Evolutionary conservation across 1,140 invertebrate species (phyloP), one percentile per base, ranked within the genome.

Genomic region (Laodelphax striatellus): DNA sequence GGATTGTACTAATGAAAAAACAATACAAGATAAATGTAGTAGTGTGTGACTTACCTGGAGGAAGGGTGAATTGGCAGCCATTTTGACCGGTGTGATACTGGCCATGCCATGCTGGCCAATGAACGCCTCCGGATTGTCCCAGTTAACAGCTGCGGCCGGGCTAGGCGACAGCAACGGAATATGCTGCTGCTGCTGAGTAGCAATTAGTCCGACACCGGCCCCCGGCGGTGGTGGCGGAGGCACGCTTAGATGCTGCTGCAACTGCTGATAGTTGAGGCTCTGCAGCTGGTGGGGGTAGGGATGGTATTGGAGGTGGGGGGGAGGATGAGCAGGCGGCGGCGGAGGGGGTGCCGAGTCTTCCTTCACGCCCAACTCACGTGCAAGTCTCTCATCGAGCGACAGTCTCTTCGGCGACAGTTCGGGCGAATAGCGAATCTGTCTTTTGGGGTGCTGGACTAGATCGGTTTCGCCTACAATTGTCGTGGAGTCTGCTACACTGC

Each of bases 381-480:
- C 70, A 10, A 76, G 65, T 42, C 74, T 60, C 46, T 76, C 73
- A 55, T 76, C 74, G n/a, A 76, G 64, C 1, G 72, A 72, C 8
- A 72, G 61, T 31, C 73, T 62, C 60, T 71, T 70, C 0, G 72
- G 72, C 9, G 71, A 71, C 11, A 60, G 31, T 41, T 43, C 28
- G 55, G 54, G 22, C 46, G 62, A 59, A 46, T 55, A 43, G 31
- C 57, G 53, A n/a, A 58, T 59, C 14, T 50, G 34, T 41, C 44
- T 58, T 34, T 56, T 58, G 13, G 61, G 57, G 34, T 62, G 54
- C 10, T 38, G 8, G 0, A 66, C 52, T 10, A 73, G 58, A 44
- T 73, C 73, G 9, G 71, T 66, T 60, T 74, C 72, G 11, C 34
- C 34, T 5, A 38, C 34, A 1, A 38, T 9, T 62, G 69, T 73